Base-by-base conservation (phyloP, 92 coral and sea anemone genomes). In the Palythoa caribaeorum region DNA sequence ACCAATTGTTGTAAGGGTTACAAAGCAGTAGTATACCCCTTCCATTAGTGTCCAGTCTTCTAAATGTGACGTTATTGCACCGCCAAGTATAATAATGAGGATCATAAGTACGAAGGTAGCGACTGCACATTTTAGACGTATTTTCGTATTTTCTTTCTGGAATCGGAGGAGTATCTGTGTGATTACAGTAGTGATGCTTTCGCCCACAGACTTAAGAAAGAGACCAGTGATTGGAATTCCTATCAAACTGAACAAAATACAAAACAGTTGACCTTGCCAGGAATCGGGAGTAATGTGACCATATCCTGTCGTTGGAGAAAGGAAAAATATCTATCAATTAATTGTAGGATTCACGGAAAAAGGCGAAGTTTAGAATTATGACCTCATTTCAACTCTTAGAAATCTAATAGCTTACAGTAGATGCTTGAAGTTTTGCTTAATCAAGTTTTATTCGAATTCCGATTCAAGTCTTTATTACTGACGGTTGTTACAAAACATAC, bases 181-280 rank as follows among this genome's bases (percentile, higher is more conserved):
- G 66, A 77, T 77, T 53, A n/a, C 17, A 1, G 21, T 11, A 9
- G 68, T 53, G 6, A 88, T 88, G 68, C 69, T 28, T 57, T 89
- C 84, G 1, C 91, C 91, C 19, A 89, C 88, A 13, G 88, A 83
- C 59, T 83, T 89, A 66, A 89, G 75, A 68, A 89, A 60, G 10
- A 89, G 59, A 55, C 88, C 91, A 3, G 91, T 83, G 71, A 89
- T 13, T 40, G 91, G 91, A 37, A 89, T 89, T 21, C 91, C 91
- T 50, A 89, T 72, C 53, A 89, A 50, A 36, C 91, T 89, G 83
- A 63, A 89, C 69, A 89, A 38, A 28, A 89, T 83, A 16, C 91
- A 89, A 80, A 89, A 89, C n/a, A 89, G 83, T 19, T 89, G 91
- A 36, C 91, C 91, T 89, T 83, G 69, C 91, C 91, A 89, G 16